Conservation (phyloP, 2,888 invertebrate genomes). For the Caenorhabditis afra region DNA sequence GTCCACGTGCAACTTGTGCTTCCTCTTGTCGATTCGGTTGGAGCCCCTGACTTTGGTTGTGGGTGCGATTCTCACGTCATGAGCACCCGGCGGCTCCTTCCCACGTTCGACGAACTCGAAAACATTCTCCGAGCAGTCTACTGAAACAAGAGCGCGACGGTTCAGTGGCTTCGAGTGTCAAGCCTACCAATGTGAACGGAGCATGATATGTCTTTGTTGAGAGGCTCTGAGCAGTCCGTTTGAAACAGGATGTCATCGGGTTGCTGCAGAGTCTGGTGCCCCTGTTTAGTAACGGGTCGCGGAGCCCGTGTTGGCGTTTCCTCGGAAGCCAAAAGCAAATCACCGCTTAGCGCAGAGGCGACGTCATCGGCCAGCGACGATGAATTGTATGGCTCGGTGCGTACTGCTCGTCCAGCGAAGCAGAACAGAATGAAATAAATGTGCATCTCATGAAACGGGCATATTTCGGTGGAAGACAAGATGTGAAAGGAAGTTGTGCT, state of each 20-base stretch:
- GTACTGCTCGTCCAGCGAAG: constrained; percentile 36
- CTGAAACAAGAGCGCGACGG: constrained; percentile 61
- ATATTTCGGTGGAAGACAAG: constrained; percentile 3
- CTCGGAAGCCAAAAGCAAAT: constrained; percentile 42
- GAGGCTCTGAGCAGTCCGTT: constrained; percentile 71
- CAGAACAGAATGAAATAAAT: constrained; percentile 37
- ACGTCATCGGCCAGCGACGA: constrained; percentile 37
- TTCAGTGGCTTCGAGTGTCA: too few relatives aligned
- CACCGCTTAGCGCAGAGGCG: constrained; percentile 9
- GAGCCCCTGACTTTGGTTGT: constrained; percentile 71
- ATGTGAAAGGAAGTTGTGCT: background rate
- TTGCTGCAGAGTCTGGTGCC: constrained; percentile 3
- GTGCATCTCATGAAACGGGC: constrained; percentile 37
- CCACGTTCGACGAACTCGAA: constrained; percentile 52
- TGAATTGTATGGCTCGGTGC: constrained; percentile 49
- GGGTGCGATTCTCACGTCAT: constrained; percentile 76
- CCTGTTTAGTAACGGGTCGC: constrained; percentile 36
- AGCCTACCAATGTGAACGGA: constrained; percentile 68
- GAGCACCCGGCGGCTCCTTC: constrained; percentile 71
- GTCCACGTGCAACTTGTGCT: constrained; percentile 76
- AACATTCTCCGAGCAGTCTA: constrained; percentile 70
- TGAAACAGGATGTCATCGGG: constrained; percentile 41
- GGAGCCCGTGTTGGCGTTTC: constrained; percentile 53
- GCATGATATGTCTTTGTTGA: constrained; percentile 73
- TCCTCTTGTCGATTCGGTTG: constrained; percentile 51